Percentiles rank a stretch among this genome's conserved stretches.
phyloP scores from a whole-genome alignment of 2,113 vertebrate species.

The Myotis yumanensis region DNA sequence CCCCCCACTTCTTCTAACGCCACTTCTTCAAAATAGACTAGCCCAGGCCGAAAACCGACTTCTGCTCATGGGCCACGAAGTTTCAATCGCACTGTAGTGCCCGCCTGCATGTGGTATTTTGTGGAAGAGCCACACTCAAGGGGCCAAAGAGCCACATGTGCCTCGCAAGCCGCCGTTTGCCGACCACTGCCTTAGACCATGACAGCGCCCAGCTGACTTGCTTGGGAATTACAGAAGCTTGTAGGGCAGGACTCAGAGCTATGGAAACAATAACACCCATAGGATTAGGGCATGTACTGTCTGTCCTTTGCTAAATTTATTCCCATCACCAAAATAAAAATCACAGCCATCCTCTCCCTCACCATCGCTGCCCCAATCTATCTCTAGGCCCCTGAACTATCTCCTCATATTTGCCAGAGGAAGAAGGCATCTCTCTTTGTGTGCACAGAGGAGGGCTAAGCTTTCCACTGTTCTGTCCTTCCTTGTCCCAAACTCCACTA shows the following conservation, averaged over 20 bases:
- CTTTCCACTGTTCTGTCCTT: background rate
- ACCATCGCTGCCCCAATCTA: background rate
- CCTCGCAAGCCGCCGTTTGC: no score
- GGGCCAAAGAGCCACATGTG: no score
- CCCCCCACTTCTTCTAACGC: no score
- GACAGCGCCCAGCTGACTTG: background rate
- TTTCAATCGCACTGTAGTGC: no score
- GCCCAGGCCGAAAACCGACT: no score
- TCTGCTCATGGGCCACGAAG: no score
- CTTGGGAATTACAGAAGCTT: background rate
- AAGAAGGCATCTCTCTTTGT: background rate
- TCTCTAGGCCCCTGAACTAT: no score
- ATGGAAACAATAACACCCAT: background rate
- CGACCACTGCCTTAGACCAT: background rate
- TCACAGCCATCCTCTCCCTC: background rate
- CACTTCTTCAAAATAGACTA: no score
- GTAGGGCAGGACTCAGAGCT: background rate
- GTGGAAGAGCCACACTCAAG: no score
- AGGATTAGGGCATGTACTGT: background rate
- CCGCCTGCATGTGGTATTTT: no score
- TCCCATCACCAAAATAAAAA: background rate
- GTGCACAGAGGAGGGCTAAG: background rate
- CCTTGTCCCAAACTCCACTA: background rate
- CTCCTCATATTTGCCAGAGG: background rate
- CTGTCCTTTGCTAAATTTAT: background rate